These are phyloP conservation scores for Sipunculus nudus DNA, from an alignment of 2,888 invertebrate species.

Conservation along the genomic window DNA sequence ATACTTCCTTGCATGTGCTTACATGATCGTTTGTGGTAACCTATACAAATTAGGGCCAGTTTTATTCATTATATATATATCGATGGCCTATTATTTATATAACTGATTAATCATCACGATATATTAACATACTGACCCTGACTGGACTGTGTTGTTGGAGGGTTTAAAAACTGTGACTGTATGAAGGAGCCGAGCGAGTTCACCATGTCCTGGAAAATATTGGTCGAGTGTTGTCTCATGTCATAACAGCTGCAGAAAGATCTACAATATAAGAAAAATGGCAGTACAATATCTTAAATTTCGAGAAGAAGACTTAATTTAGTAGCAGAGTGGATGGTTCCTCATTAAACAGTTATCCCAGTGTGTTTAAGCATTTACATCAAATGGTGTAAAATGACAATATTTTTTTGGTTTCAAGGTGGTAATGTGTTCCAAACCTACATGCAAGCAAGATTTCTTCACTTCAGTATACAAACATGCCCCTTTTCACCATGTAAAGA, in stretches of 20 bases:
- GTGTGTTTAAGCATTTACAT: neutral
- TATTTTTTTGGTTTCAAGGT: no score
- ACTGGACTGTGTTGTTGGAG: conserved; percentile 30
- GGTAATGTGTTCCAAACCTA: no score
- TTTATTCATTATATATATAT: no score
- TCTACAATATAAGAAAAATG: conserved; percentile 44
- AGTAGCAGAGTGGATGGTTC: neutral
- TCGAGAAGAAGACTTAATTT: neutral
- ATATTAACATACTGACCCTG: neutral
- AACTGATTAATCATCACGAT: no score
- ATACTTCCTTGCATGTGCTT: no score
- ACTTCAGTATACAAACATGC: no score
- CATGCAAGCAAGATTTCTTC: no score
- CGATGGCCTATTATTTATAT: no score
- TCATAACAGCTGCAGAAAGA: conserved; percentile 96
- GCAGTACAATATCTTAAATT: neutral
- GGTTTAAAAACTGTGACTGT: conserved; percentile 77
- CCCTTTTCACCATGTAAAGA: no score
- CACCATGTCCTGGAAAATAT: conserved; percentile 87
- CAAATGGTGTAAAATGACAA: no score
- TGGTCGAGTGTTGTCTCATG: conserved; percentile 78
- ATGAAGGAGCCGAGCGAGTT: conserved; percentile 82
- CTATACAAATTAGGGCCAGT: no score
- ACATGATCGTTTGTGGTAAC: no score
- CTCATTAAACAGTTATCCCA: neutral